phyloP scores from a whole-genome alignment of 1,140 invertebrate genomes.

The Doryteuthis pealeii region DNA sequence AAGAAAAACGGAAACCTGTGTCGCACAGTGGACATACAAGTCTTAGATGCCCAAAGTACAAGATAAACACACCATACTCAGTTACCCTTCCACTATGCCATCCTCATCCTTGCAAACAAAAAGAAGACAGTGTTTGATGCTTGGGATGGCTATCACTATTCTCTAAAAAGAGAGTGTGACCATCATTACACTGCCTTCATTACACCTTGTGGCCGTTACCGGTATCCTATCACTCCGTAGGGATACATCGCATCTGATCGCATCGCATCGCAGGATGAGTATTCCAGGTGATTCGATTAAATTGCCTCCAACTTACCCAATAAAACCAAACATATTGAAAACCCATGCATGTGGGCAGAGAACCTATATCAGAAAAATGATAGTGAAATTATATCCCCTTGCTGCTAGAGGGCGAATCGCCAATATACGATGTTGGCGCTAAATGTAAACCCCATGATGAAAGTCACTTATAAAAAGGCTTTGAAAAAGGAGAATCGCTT shows the following conservation, averaged over 20 bases:
- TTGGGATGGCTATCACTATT: conserved; percentile 32
- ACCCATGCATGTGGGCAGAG: conserved; percentile 28
- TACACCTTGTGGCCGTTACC: conserved; percentile 36
- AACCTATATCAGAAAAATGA: no score
- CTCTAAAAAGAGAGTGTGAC: conserved; percentile 27
- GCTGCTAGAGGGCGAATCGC: no score
- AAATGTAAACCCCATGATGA: no score
- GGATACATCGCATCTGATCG: no score
- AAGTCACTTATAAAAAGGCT: no score
- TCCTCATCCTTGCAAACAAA: conserved; percentile 17
- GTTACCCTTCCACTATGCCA: conserved; percentile 21
- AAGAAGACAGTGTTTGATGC: conserved; percentile 28
- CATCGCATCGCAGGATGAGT: no score
- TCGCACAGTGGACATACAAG: no score
- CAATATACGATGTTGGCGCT: no score
- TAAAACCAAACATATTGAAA: conserved; percentile 36
- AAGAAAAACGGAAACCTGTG: conserved; percentile 19
- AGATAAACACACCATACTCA: conserved; percentile 21
- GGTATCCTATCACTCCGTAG: conserved; percentile 39
- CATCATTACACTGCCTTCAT: conserved; percentile 30
- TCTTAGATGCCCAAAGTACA: conserved; percentile 17
- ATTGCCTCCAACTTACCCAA: conserved; percentile 27
- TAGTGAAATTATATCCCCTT: no score
- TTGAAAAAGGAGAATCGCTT: no score
- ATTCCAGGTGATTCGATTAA: no score